Percentiles rank a stretch among this genome's conserved stretches.
Evolutionary conservation across 2,888 invertebrate species (phyloP).

Genomic region (Drepanosiphum platanoidis): DNA sequence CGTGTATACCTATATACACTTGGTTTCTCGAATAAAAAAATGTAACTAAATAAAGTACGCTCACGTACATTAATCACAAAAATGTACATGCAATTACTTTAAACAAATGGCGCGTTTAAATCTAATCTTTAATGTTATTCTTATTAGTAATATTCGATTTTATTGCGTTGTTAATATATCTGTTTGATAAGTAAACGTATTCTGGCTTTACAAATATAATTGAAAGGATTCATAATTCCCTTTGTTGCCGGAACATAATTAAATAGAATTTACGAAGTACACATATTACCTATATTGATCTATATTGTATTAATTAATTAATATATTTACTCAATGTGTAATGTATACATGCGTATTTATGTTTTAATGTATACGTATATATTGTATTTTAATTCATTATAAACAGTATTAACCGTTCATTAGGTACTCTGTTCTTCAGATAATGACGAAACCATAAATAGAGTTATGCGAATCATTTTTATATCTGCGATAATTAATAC

Average conservation of each 20-base stretch:
- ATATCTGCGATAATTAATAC: too few relatives aligned
- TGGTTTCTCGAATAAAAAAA: background rate
- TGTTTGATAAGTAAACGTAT: background rate
- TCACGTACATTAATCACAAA: background rate
- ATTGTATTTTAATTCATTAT: background rate
- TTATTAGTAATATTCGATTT: background rate
- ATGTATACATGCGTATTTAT: background rate
- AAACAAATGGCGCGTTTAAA: background rate
- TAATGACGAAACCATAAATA: too few relatives aligned
- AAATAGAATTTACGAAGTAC: background rate
- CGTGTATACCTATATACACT: background rate
- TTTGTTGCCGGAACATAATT: background rate
- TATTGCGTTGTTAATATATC: background rate
- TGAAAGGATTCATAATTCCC: slow-evolving; percentile 4
- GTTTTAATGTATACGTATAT: background rate
- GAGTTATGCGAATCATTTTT: too few relatives aligned
- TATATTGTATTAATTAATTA: too few relatives aligned
- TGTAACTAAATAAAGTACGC: too few relatives aligned
- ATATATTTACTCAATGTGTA: too few relatives aligned
- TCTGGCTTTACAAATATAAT: background rate
- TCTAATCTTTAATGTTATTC: background rate
- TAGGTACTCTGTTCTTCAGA: too few relatives aligned
- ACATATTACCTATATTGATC: too few relatives aligned
- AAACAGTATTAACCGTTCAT: too few relatives aligned
- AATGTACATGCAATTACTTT: background rate